These are phyloP conservation scores for Perdita meconis DNA, from an alignment of 2,888 invertebrate species.

Conservation along the genomic window DNA sequence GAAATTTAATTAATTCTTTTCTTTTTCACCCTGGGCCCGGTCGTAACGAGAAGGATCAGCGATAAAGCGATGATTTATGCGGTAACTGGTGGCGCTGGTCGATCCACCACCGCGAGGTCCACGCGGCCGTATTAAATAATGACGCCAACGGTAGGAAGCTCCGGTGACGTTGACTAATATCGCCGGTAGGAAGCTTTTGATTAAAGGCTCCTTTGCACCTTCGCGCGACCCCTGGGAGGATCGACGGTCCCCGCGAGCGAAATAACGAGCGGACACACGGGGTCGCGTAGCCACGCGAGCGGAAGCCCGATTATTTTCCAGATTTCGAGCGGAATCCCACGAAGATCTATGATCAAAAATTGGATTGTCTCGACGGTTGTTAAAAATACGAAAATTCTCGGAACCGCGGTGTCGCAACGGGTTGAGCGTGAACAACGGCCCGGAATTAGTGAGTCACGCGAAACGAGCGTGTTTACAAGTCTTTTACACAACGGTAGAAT, in stretches of 20 bases:
- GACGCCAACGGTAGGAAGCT: slow-evolving; percentile 56
- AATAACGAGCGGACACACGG: slow-evolving; percentile 36
- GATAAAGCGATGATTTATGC: slow-evolving; percentile 69
- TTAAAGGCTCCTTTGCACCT: slow-evolving; percentile 65
- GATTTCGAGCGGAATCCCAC: neutral
- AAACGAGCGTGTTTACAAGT: slow-evolving; percentile 55
- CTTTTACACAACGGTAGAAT: slow-evolving; percentile 46
- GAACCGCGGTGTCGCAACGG: slow-evolving; percentile 39
- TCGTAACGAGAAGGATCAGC: slow-evolving; percentile 57
- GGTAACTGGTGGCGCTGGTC: slow-evolving; percentile 50
- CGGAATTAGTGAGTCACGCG: slow-evolving; percentile 52
- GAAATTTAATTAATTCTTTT: slow-evolving; percentile 50
- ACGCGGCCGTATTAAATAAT: slow-evolving; percentile 62
- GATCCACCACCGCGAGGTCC: slow-evolving; percentile 45
- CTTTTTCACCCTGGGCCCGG: slow-evolving; percentile 12
- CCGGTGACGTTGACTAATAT: slow-evolving; percentile 66
- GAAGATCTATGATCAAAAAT: neutral
- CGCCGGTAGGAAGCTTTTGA: slow-evolving; percentile 63
- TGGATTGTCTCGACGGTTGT: neutral
- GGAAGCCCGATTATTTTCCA: slow-evolving; percentile 24
- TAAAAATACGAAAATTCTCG: slow-evolving; percentile 10
- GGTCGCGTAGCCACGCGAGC: neutral
- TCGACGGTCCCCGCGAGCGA: slow-evolving; percentile 45
- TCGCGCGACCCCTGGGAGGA: slow-evolving; percentile 33
- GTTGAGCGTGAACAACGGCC: too few relatives aligned